phyloP scores from a whole-genome alignment of 2,888 invertebrate species.

The Caenorhabditis macrosperma region DNA sequence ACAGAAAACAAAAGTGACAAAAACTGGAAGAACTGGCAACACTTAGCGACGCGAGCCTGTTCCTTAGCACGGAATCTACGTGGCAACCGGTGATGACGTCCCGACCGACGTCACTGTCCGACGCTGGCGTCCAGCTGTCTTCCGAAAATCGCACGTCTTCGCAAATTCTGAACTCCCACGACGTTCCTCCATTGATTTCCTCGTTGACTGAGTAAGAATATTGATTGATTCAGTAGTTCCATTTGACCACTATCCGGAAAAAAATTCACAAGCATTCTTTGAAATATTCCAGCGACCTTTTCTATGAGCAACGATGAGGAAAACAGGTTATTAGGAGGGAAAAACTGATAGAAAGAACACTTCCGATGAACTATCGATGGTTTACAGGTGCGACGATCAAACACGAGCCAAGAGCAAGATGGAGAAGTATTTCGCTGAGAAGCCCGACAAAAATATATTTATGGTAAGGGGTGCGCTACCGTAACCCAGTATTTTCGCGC shows the following conservation, averaged over 20 bases:
- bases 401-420: slow-evolving; percentile 40
- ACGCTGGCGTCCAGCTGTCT: slow-evolving; percentile 37
- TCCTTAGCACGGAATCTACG: background rate
- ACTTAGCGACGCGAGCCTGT: background rate
- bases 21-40: slow-evolving; percentile 28
- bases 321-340: no score
- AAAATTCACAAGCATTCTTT: no score
- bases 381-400: slow-evolving; percentile 40
- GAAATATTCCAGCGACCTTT: no score
- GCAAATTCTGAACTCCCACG: slow-evolving; percentile 16
- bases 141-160: slow-evolving; percentile 15
- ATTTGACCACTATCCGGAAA: no score
- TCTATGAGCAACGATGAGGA: slow-evolving; percentile 36
- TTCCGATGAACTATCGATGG: background rate
- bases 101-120: slow-evolving; percentile 46
- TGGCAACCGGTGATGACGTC: slow-evolving; percentile 26
- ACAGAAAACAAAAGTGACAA: no score
- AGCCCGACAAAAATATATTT: slow-evolving; percentile 64
- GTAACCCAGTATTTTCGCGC: background rate
- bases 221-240: no score
- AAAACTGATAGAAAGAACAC: no score
- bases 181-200: background rate
- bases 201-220: slow-evolving; percentile 15
- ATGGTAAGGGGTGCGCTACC: slow-evolving; percentile 21
- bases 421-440: slow-evolving; percentile 64